phyloP scores from a whole-genome alignment of 2,888 invertebrate species.

The Pheosia gnoma region DNA sequence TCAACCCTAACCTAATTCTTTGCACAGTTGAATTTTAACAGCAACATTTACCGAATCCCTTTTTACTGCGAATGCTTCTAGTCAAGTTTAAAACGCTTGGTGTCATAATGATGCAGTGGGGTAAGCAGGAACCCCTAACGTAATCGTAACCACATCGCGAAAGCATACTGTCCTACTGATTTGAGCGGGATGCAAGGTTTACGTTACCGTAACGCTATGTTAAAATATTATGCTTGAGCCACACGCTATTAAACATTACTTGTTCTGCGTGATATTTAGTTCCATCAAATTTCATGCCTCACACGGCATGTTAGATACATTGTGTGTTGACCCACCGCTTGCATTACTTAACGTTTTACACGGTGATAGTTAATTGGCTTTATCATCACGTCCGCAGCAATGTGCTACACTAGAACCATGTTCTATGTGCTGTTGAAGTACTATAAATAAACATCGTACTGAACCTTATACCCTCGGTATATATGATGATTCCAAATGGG shows the following conservation, averaged over 20 bases:
- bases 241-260: conserved; percentile 14
- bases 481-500: neutral
- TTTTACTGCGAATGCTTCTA: too few species aligned
- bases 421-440: conserved; percentile 7
- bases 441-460: neutral
- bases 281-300: conserved; percentile 23
- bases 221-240: neutral
- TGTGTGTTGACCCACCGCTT: conserved; percentile 36
- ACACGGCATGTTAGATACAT: conserved; percentile 4
- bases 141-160: too few species aligned
- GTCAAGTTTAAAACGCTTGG: too few species aligned
- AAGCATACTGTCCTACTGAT: too few species aligned
- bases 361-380: conserved; percentile 44
- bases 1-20: too few species aligned
- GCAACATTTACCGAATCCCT: too few species aligned
- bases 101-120: too few species aligned
- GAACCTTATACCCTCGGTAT: neutral
- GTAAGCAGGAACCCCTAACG: too few species aligned
- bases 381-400: conserved; percentile 41
- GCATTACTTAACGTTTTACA: conserved; percentile 31
- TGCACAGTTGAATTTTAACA: too few species aligned
- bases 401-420: conserved; percentile 21
- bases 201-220: too few species aligned
- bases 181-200: too few species aligned
- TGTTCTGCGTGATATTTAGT: conserved; percentile 17